A percentile compares a stretch with the other conserved stretches of the same genome.
phyloP scores from a whole-genome alignment of 2,113 vertebrate genomes.

The Collichthys lucidus region DNA sequence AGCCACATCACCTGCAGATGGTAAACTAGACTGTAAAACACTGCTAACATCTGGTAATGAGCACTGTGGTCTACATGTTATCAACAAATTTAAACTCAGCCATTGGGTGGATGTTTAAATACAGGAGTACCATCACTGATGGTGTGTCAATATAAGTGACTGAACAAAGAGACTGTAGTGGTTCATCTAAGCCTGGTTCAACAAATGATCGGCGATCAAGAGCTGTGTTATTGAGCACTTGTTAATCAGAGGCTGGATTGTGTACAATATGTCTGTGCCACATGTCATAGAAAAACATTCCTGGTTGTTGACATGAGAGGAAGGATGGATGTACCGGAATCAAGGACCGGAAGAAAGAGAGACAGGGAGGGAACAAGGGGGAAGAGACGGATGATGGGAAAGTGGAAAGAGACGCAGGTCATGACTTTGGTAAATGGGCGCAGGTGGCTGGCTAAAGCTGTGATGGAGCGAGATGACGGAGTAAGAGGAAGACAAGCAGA shows the following conservation, averaged over 20 bases:
- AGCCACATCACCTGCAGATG: conserved; percentile 10
- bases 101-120: neutral
- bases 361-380: conserved; percentile 78
- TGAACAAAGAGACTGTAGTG: neutral
- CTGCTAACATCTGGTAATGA: neutral
- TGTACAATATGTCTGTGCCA: neutral
- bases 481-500: conserved; percentile 75
- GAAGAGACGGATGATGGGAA: conserved; percentile 77
- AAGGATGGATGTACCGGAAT: conserved; percentile 23
- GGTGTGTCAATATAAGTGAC: neutral
- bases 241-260: neutral
- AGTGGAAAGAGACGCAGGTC: conserved; percentile 63
- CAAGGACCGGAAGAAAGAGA: conserved; percentile 60
- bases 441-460: conserved; percentile 20
- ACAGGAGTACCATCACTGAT: neutral
- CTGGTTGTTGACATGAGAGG: conserved; percentile 21
- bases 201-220: neutral
- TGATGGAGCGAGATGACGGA: conserved; percentile 79
- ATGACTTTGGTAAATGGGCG: conserved; percentile 70
- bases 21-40: too few species aligned
- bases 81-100: neutral
- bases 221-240: neutral
- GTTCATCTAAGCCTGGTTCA: neutral
- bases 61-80: neutral
- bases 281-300: conserved; percentile 12